These are phyloP conservation scores for Scaptodrosophila latifasciaeformis DNA, from an alignment of 2,888 invertebrate species.

Conservation along the genomic window DNA sequence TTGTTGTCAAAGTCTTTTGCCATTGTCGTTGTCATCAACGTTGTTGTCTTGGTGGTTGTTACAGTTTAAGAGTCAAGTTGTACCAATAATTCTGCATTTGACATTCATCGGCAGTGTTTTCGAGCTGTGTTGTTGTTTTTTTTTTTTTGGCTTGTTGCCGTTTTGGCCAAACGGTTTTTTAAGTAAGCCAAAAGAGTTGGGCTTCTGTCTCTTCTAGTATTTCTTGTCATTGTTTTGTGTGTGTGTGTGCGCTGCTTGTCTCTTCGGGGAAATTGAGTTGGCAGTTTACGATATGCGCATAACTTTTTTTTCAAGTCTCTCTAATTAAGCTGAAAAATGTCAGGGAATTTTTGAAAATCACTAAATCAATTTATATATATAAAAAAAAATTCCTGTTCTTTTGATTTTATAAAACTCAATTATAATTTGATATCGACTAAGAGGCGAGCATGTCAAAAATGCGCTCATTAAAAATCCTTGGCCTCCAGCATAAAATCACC, in stretches of 20 bases:
- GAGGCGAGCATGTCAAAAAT: constrained; percentile 16
- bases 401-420: too few species aligned
- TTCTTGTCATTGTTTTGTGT: constrained; percentile 26
- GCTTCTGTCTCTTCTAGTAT: constrained; percentile 11
- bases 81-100: constrained; percentile 66
- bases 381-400: too few species aligned
- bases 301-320: constrained; percentile 25
- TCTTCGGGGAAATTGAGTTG: background rate
- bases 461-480: constrained; percentile 33
- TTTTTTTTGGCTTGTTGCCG: constrained; percentile 15
- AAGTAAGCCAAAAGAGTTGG: constrained; percentile 17
- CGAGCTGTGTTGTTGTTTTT: constrained; percentile 9
- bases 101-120: constrained; percentile 50
- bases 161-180: constrained; percentile 53
- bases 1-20: constrained; percentile 35
- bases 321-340: constrained; percentile 49
- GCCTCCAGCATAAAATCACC: background rate
- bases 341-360: background rate
- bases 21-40: constrained; percentile 7
- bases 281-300: constrained; percentile 7
- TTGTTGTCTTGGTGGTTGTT: constrained; percentile 39
- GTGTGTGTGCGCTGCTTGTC: background rate
- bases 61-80: constrained; percentile 51
- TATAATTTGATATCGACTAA: background rate
- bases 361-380: constrained; percentile 9